Evolutionary conservation across 2,888 invertebrate genomes (phyloP), one percentile per base, ranked within the genome.

Genomic region (Cephonodes hylas): DNA sequence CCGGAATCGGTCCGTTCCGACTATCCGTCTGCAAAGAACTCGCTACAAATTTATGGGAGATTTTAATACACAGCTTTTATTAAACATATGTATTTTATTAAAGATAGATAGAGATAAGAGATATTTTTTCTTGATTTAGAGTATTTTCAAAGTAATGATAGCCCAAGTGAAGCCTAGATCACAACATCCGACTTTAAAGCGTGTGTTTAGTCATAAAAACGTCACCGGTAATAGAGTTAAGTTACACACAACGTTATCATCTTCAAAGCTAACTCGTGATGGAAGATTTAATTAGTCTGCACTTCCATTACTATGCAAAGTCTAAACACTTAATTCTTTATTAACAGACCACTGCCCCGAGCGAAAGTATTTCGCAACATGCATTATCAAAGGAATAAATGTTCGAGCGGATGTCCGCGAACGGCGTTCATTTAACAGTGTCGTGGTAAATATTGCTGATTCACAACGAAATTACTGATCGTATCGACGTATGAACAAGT

Each of bases 401-500:
- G 22, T 22, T 46, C 46, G 18, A 42, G 18, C 15, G 6, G 5
- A 23, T 57, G 18, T 44, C 13, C 44, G 23, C 44, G 44, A 42
- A 27, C 25, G 18, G 10, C 44, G 57, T 46, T 61, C 57, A 45
- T 58, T 58, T 61, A 61, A 61, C 34, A 27, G 18, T 23, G 15
- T 34, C 18, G 56, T 45, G 15, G 46, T 42, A 46, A 38, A 68
- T 67, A 69, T 66, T 65, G 71, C 71, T 69, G 73, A 71, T 60
- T 73, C 71, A 73, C 58, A 66, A 62, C 63, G 45, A 65, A 70
- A 70, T 70, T 69, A 60, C 66, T 63, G 73, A 71, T 73, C 27
- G 27, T 71, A 71, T 73, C 71, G 66, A 18, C 13, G 22, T 27
- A 25, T 25, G 42, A 60, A 48, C 53, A 60, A 60, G 60, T 60